These are phyloP conservation scores for Scaptomyza flava DNA, from an alignment of 2,888 invertebrate species.

Conservation along the genomic window DNA sequence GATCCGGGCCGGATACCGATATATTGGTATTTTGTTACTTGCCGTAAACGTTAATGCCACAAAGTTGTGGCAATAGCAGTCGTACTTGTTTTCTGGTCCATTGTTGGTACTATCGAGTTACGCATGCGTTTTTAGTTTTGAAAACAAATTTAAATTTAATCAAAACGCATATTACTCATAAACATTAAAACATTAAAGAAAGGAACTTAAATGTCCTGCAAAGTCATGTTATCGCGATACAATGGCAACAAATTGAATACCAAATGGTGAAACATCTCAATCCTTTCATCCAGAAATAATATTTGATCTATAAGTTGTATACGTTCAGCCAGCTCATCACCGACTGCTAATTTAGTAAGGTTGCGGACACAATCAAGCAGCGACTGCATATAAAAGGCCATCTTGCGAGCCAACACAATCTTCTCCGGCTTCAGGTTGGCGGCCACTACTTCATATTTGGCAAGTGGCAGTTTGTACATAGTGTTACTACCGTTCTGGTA, in stretches of 20 bases:
- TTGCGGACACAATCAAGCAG: constrained; percentile 8
- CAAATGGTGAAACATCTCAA: constrained; percentile 41
- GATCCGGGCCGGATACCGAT: too few species aligned
- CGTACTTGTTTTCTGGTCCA: too few species aligned
- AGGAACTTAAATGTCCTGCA: constrained; percentile 9
- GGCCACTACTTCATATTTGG: background rate
- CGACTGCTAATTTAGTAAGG: constrained; percentile 19
- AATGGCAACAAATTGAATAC: constrained; percentile 42
- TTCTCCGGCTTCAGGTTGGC: background rate
- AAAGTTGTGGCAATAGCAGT: too few species aligned
- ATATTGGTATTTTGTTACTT: too few species aligned
- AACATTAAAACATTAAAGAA: background rate
- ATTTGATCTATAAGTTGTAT: constrained; percentile 18
- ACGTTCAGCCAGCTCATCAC: background rate
- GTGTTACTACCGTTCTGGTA: background rate
- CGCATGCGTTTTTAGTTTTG: too few species aligned
- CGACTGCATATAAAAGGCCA: background rate
- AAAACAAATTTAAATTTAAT: too few species aligned
- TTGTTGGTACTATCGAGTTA: too few species aligned
- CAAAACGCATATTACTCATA: too few species aligned
- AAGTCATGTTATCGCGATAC: constrained; percentile 36
- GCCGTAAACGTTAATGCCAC: too few species aligned
- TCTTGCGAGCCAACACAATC: background rate
- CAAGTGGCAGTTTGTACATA: background rate
- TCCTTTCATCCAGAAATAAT: constrained; percentile 15